Conservation (phyloP, 2,888 invertebrate genomes). For the Campaea margaritaria region DNA sequence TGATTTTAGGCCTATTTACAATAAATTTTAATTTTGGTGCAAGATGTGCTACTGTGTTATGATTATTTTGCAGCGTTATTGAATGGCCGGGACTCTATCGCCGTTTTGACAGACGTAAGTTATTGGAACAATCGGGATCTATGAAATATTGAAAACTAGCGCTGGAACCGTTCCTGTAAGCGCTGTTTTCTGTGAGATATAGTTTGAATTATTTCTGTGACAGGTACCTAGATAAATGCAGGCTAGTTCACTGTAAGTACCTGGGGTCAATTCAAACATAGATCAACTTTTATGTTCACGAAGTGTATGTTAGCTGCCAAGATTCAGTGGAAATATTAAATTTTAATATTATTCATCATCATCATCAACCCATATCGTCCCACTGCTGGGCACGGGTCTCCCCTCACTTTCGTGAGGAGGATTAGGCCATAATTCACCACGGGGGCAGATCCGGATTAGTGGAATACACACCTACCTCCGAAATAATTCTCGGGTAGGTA, state of each 20-base stretch:
- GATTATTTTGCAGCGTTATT: constrained; percentile 44
- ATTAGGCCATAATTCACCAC: too few relatives aligned
- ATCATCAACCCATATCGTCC: too few relatives aligned
- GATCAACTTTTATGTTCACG: too few relatives aligned
- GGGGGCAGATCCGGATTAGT: too few relatives aligned
- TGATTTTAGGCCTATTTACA: neutral
- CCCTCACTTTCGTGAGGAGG: too few relatives aligned
- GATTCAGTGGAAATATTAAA: neutral
- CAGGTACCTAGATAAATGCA: constrained; percentile 28
- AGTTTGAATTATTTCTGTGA: constrained; percentile 38
- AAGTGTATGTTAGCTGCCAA: neutral
- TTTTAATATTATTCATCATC: too few relatives aligned
- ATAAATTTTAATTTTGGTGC: neutral
- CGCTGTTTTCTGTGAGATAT: constrained; percentile 44
- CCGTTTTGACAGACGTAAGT: constrained; percentile 63
- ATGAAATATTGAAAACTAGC: constrained; percentile 64
- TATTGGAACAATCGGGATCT: constrained; percentile 61
- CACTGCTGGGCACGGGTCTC: too few relatives aligned
- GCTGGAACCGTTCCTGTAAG: constrained; percentile 47
- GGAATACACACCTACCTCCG: too few relatives aligned
- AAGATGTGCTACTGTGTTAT: constrained; percentile 21
- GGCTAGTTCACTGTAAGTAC: constrained; percentile 11
- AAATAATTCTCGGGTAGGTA: too few relatives aligned
- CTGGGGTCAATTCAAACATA: too few relatives aligned
- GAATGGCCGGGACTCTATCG: constrained; percentile 53